These are phyloP conservation scores for Anseranas semipalmata DNA, from an alignment of 2,113 vertebrate species.

Conservation along the genomic window DNA sequence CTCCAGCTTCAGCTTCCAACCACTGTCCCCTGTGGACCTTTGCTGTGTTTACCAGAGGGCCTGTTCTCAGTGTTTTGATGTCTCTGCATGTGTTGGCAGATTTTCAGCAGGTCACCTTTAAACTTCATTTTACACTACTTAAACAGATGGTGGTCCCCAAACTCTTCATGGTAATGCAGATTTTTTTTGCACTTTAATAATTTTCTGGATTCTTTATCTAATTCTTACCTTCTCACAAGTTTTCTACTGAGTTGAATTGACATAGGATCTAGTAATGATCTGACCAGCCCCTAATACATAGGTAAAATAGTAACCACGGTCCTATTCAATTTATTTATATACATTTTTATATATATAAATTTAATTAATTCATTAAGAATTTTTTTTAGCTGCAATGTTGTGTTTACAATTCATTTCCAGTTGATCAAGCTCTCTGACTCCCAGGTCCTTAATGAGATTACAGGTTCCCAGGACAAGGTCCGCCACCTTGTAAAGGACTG, in stretches of 20 bases:
- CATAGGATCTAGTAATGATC: background rate
- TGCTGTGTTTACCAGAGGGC: background rate
- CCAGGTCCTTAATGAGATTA: background rate
- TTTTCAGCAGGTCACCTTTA: background rate
- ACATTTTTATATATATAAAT: background rate
- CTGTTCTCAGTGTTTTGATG: background rate
- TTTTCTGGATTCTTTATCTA: background rate
- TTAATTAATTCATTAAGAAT: background rate
- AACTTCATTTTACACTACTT: background rate
- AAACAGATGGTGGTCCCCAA: background rate
- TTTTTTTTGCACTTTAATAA: background rate
- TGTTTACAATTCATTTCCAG: background rate
- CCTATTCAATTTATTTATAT: background rate
- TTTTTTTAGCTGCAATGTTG: background rate
- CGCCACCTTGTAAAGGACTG: background rate
- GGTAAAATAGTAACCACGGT: background rate
- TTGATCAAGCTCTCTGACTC: background rate
- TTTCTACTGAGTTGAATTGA: background rate
- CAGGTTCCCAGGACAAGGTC: background rate
- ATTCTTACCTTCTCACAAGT: background rate
- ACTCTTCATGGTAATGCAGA: background rate
- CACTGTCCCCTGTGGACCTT: background rate
- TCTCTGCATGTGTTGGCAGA: background rate
- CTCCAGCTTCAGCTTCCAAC: background rate
- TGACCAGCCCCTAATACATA: background rate